Conservation (phyloP, 2,888 invertebrate genomes). For the Stegana nigrithorax region DNA sequence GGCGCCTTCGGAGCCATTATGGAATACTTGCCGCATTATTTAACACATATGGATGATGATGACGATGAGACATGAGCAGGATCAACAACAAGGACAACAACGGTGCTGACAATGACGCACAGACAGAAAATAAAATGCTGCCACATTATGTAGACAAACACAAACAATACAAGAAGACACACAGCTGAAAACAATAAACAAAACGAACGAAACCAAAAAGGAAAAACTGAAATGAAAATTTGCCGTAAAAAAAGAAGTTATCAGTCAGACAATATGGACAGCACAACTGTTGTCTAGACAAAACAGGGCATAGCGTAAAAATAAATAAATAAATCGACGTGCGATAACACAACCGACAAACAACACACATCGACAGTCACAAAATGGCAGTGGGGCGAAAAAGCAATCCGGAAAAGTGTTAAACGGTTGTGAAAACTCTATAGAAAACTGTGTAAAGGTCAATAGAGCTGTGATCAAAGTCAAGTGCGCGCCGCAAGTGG, state of each 20-base stretch:
- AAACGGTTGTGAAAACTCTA: constrained; percentile 37
- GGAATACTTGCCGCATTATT: constrained; percentile 8
- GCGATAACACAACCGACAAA: constrained; percentile 21
- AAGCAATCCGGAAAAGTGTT: constrained; percentile 24
- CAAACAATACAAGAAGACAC: not conserved
- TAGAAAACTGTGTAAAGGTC: constrained; percentile 26
- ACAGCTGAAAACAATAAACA: no score
- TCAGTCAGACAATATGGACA: constrained; percentile 49
- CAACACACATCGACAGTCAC: constrained; percentile 22
- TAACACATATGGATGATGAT: no score
- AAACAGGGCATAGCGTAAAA: constrained; percentile 45
- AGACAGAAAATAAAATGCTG: not conserved
- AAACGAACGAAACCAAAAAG: not conserved
- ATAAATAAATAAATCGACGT: constrained; percentile 56
- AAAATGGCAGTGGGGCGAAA: constrained; percentile 1
- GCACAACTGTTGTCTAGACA: constrained; percentile 11
- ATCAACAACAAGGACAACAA: not conserved
- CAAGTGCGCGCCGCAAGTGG: constrained; percentile 41
- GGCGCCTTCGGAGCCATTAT: not conserved
- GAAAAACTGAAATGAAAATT: not conserved
- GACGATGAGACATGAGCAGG: not conserved
- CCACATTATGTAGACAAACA: constrained; percentile 6
- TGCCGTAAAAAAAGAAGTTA: constrained; percentile 50
- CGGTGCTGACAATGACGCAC: not conserved
- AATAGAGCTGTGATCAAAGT: constrained; percentile 43